Percentiles rank a stretch among this genome's conserved stretches.
Evolutionary conservation across 2,888 invertebrate genomes (phyloP).

Genomic region (Stenodera caucasica): DNA sequence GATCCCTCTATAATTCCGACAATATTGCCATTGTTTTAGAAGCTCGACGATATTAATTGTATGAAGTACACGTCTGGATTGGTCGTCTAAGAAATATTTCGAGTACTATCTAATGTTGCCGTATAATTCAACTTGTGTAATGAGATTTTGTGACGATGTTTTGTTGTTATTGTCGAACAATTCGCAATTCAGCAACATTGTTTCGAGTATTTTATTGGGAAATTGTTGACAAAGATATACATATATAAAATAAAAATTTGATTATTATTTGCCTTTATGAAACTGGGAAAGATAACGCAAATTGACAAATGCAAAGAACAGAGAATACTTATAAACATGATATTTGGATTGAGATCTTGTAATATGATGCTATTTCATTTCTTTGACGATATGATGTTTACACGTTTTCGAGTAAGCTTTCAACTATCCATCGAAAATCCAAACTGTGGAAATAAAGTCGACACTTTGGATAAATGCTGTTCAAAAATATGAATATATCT

Average conservation of each 20-base stretch:
- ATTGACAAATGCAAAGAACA: conserved; percentile 31
- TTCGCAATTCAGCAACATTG: no score
- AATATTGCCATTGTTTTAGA: no score
- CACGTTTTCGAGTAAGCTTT: conserved; percentile 22
- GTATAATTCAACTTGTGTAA: conserved; percentile 22
- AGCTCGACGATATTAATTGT: no score
- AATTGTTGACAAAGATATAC: conserved; percentile 19
- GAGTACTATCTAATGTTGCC: conserved; percentile 19
- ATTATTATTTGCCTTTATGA: conserved; percentile 24
- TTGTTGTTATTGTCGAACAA: neutral
- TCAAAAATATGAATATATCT: no score
- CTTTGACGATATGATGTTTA: conserved; percentile 24
- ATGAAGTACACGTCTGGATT: no score
- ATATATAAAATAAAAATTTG: conserved; percentile 13
- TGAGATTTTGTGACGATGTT: conserved; percentile 23
- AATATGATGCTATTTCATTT: conserved; percentile 28
- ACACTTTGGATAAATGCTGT: no score
- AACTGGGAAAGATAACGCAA: conserved; percentile 22
- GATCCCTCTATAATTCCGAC: no score
- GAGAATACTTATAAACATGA: conserved; percentile 30
- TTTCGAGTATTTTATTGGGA: conserved; percentile 25
- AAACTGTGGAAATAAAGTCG: conserved; percentile 17
- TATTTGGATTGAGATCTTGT: conserved; percentile 31
- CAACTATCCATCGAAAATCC: conserved; percentile 19
- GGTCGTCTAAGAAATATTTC: conserved; percentile 16